Base-by-base conservation (phyloP, 2,888 invertebrate species). In the Nipponacmea schrenckii region DNA sequence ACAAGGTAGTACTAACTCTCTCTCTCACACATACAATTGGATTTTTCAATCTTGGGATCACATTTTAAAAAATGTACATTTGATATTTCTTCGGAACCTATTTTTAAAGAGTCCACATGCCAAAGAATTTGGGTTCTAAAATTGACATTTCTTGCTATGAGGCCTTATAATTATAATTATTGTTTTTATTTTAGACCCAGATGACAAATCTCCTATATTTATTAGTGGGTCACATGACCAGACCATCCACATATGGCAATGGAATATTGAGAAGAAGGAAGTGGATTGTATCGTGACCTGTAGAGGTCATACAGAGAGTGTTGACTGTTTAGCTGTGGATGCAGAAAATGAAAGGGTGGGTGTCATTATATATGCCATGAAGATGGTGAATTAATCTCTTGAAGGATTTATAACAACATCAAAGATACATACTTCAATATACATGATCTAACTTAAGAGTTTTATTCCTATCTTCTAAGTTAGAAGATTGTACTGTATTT, bases 291-390 rank as follows among this genome's bases (percentile, higher is more conserved):
- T 94, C 44, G 93, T 94, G 74, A 92, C 94, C 4, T 95, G 96
- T 82, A 93, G 94, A 77, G 97, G 98, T 0, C 98, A 99, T 87
- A 95, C 96, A 78, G 92, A 96, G 81, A 95, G 95, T 71, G 92
- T 99, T 0, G 97, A 98, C 87, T 94, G 95, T 86, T 92, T 98
- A 0, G 92, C 93, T 27, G 93, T 95, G 0, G 94, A 94, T 79
- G 92, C 92, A 0, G 92, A 93, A 62, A 80, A 82, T 78, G 73
- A 84, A 66, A 83, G 79, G 80, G 88, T 89, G 70, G 74, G 75
- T 67, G 63, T n/a, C 8, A n/a, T n/a, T n/a, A n/a, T n/a, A 7
- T 27, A 15, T 48, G 62, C 8, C 66, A 17, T 10, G 24, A 56
- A 46, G n/a, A n/a, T n/a, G n/a, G n/a, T n/a, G n/a, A n/a, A n/a